Conservation (phyloP, 2,888 invertebrate species). For the Synanthedon formicaeformis region DNA sequence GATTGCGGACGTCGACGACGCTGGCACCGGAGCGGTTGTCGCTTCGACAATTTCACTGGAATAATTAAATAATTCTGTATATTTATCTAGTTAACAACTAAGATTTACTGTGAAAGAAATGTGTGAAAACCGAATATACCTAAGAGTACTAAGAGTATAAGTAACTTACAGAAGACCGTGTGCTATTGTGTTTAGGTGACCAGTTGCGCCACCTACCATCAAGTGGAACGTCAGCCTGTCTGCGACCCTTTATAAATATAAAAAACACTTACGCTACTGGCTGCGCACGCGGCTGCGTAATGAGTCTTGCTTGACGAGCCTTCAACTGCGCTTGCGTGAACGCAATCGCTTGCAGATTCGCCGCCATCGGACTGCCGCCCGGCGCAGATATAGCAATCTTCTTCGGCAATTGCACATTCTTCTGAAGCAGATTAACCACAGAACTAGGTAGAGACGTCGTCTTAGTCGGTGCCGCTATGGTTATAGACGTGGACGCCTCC, state of each 20-base stretch:
- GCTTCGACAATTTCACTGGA: slow-evolving; percentile 38
- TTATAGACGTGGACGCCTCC: slow-evolving; percentile 11
- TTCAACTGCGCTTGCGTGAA: slow-evolving; percentile 41
- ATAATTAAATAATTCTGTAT: no score
- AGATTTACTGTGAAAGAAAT: no score
- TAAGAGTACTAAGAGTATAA: no score
- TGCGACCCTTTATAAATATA: no score
- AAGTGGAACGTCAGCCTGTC: no score
- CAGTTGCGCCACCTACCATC: no score
- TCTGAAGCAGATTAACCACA: slow-evolving; percentile 38
- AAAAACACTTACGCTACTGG: slow-evolving; percentile 37
- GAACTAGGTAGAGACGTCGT: slow-evolving; percentile 34
- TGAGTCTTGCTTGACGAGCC: slow-evolving; percentile 36
- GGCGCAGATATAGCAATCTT: slow-evolving; percentile 40
- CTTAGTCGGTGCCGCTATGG: slow-evolving; percentile 25
- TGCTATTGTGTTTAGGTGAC: no score
- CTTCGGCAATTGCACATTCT: slow-evolving; percentile 35
- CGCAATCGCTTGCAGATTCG: slow-evolving; percentile 47
- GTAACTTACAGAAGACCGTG: no score
- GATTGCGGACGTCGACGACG: slow-evolving; percentile 10
- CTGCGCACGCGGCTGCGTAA: slow-evolving; percentile 27
- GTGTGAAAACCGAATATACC: no score
- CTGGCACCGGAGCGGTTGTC: slow-evolving; percentile 18
- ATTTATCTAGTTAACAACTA: no score
- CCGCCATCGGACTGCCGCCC: slow-evolving; percentile 20